phyloP scores from a whole-genome alignment of 2,888 invertebrate species.

The Gerris lacustris region DNA sequence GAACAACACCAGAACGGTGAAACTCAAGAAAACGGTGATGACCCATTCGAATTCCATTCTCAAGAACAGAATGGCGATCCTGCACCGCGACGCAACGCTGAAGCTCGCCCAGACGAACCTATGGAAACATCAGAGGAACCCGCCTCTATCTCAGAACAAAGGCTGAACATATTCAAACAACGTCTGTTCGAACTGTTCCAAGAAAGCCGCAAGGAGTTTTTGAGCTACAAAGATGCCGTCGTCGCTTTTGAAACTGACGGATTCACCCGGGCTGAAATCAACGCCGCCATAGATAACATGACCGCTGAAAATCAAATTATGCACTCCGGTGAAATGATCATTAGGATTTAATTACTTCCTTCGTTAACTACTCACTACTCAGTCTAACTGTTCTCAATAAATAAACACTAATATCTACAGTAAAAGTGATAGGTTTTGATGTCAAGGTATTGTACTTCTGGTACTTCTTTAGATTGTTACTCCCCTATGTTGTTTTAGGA shows the following conservation, averaged over 20 bases:
- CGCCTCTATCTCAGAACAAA: background rate
- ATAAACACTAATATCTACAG: no score
- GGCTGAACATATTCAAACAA: constrained; percentile 47
- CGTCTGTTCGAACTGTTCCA: constrained; percentile 64
- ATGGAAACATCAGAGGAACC: constrained; percentile 10
- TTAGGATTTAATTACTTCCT: constrained; percentile 51
- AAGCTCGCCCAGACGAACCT: constrained; percentile 9
- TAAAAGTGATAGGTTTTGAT: no score
- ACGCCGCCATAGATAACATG: constrained; percentile 69
- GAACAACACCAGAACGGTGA: no score
- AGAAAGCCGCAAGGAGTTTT: constrained; percentile 60
- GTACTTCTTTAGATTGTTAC: no score
- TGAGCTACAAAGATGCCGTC: constrained; percentile 53
- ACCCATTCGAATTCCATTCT: background rate
- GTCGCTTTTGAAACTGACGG: constrained; percentile 37
- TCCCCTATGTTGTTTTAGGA: no score
- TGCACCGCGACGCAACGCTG: constrained; percentile 8
- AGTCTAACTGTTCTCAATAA: no score
- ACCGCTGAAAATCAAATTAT: constrained; percentile 83
- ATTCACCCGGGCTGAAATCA: constrained; percentile 57
- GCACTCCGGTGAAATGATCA: constrained; percentile 72
- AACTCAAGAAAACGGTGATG: background rate
- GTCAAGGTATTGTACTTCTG: no score
- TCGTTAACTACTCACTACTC: no score
- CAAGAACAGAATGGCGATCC: constrained; percentile 12